Base-by-base conservation (phyloP, 2,797 vertebrate genomes). In the Erethizon dorsatum region DNA sequence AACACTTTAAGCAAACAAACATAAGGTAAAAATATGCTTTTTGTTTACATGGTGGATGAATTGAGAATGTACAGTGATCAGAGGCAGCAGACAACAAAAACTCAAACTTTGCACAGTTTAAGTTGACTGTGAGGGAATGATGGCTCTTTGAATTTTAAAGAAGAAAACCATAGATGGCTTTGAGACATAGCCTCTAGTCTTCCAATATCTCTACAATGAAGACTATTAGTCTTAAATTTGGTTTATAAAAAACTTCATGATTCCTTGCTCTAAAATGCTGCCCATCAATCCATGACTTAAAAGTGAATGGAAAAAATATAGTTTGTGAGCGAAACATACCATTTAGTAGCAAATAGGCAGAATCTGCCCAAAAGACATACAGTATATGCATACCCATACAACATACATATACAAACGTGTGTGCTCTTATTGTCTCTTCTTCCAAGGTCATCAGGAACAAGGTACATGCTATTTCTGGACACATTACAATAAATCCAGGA, bases 41-140 rank as follows among this genome's bases (percentile, higher is more conserved):
- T 87, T 13, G 22, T 79, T 61, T 94, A 28, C 59, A 37, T 63
- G 69, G 90, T 61, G 91, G 89, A 11, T 94, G 79, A 82, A 63
- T 77, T 41, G 37, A 33, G 50, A 83, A 78, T 54, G 0, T 6
- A 11, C 82, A 90, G 18, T 28, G 6, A 20, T 17, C 0, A 83
- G 45, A 79, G 45, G 69, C 57, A 45, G 0, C 12, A 98, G 96
- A 98, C 98, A 98, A 98, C 98, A 98, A 98, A 98, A 98, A 97
- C 97, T 98, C 98, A 98, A 97, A 97, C 96, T 98, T 96, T 98
- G 97, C 98, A 98, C 93, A 92, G 96, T 96, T 94, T 92, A 95
- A 83, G 91, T 90, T 89, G 94, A 63, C 96, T 97, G 67, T 95
- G 93, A 85, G 91, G 93, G 97, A 96, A 86, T 96, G 75, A 96